Base-by-base conservation (phyloP, 2,797 vertebrate genomes). In the Sebastes miniatus region DNA sequence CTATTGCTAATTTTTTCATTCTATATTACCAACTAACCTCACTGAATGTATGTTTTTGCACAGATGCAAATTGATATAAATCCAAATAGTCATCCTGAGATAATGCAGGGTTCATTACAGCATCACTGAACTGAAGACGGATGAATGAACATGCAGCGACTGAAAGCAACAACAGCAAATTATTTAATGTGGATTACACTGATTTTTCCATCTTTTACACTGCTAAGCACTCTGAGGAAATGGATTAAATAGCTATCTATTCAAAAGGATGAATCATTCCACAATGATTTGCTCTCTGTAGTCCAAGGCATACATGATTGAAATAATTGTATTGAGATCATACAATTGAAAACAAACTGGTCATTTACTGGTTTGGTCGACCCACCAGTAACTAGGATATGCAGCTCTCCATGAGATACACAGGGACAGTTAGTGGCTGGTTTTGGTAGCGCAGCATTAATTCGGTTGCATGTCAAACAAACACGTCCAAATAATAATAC, bases 401-500 rank as follows among this genome's bases (percentile, higher is more conserved):
- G 11, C 8, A 65, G 36, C 27, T 71, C 12, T 66, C 20, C 11
- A 24, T 13, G 27, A 77, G n/a, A 7, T 47, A 1, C 9, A 64
- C 58, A 77, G 76, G 61, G 87, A 74, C 78, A 76, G 29, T 84
- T 83, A 84, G 77, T 79, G 83, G 58, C 54, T 75, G 59, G 24
- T 72, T 72, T 56, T 58, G 67, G 69, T 50, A 69, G 14, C 54
- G 34, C 83, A 76, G 24, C 4, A 8, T 76, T 61, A 82, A 80
- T 79, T 79, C 64, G 71, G 58, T 77, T 73, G 61, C 81, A 85
- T 83, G 66, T 81, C 83, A 87, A 87, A 88, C 57, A 67, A 84
- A 85, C 69, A 25, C 79, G 73, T 76, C 61, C 83, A 62, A 69
- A 88, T 87, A 78, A 89, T 85, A 86, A 88, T 71, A 83, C 83